phyloP scores from a whole-genome alignment of 2,113 vertebrate species.

The Syngnathus floridae region DNA sequence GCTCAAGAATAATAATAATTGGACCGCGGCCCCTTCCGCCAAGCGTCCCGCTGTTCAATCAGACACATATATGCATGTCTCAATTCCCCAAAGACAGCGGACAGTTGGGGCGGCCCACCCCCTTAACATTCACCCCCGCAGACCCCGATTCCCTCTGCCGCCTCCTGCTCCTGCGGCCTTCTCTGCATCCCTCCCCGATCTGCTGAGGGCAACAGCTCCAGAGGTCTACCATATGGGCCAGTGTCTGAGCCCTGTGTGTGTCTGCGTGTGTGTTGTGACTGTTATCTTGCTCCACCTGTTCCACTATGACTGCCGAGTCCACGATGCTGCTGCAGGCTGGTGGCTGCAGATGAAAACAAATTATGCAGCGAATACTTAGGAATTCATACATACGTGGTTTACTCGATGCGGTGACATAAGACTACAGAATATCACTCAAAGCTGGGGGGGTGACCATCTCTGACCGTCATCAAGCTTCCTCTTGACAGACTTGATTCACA shows the following conservation, averaged over 20 bases:
- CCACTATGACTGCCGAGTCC: slow-evolving; percentile 49
- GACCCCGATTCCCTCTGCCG: slow-evolving; percentile 22
- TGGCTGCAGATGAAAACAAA: background rate
- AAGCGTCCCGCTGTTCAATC: slow-evolving; percentile 40
- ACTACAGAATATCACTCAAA: no score
- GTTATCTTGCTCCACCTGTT: slow-evolving; percentile 63
- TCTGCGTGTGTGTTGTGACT: slow-evolving; percentile 31
- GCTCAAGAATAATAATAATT: slow-evolving; percentile 2
- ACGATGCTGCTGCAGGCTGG: slow-evolving; percentile 38
- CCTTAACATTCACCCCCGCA: slow-evolving; percentile 53
- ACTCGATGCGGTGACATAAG: background rate
- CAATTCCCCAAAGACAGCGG: slow-evolving; percentile 64
- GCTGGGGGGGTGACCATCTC: background rate
- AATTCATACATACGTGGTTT: background rate
- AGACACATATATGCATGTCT: slow-evolving; percentile 61
- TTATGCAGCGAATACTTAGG: background rate
- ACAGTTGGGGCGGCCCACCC: slow-evolving; percentile 68
- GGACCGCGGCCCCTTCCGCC: slow-evolving; percentile 17
- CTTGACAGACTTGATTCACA: background rate
- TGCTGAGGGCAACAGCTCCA: slow-evolving; percentile 57
- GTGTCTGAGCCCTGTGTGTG: slow-evolving; percentile 52
- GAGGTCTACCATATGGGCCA: slow-evolving; percentile 67
- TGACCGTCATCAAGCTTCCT: background rate
- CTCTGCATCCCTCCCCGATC: slow-evolving; percentile 39
- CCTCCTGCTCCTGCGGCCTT: slow-evolving; percentile 41